Evolutionary conservation across 2,113 vertebrate species (phyloP).

Genomic region (Psettodes erumei): DNA sequence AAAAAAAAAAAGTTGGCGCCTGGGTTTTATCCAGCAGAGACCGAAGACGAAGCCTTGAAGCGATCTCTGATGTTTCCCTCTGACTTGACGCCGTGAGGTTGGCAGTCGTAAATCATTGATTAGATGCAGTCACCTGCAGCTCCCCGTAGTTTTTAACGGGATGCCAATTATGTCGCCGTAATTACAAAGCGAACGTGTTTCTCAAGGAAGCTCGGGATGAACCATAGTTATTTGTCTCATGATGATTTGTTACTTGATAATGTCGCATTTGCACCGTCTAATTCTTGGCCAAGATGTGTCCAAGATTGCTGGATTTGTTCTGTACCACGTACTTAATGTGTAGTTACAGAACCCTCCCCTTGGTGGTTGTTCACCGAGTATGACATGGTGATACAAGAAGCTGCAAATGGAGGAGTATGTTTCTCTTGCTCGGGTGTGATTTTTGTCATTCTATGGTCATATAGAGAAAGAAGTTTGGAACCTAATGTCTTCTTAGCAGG

Average conservation of each 20-base stretch:
- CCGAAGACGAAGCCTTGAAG: not conserved
- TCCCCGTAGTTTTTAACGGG: not conserved
- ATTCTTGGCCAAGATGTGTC: not conserved
- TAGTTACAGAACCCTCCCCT: not conserved
- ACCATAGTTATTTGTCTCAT: not conserved
- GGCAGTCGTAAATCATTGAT: slow-evolving; percentile 12
- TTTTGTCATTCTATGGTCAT: slow-evolving; percentile 45
- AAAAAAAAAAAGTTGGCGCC: slow-evolving; percentile 42
- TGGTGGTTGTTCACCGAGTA: not conserved
- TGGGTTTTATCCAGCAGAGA: not conserved
- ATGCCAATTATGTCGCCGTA: not conserved
- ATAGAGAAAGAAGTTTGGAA: slow-evolving; percentile 1
- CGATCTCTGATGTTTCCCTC: too few relatives aligned
- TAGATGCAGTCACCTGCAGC: slow-evolving; percentile 5
- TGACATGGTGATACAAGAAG: not conserved
- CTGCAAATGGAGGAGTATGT: not conserved
- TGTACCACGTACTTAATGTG: not conserved
- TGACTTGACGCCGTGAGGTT: slow-evolving; percentile 8
- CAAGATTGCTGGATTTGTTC: not conserved
- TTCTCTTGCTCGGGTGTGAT: not conserved
- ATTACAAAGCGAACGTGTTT: slow-evolving; percentile 15
- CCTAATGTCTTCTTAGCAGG: not conserved
- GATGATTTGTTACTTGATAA: not conserved
- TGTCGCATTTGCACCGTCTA: not conserved
- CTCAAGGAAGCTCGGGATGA: not conserved